Base-by-base conservation (phyloP, 2,113 vertebrate species). In the Callipepla squamata region DNA sequence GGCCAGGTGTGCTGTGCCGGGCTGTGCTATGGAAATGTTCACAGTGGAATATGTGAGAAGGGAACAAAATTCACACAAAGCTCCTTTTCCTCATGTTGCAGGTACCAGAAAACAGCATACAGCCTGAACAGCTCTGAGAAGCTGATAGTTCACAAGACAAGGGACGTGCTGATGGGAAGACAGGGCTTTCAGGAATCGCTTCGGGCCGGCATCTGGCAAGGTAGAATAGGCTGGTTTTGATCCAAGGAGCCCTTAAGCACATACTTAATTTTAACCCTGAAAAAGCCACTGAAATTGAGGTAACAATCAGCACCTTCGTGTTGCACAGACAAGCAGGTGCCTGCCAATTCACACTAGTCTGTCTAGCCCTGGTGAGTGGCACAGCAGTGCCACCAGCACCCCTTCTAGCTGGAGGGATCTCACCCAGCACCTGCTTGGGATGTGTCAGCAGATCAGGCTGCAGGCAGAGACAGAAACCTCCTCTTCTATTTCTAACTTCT, bases 1-100 rank as follows among this genome's bases (percentile, higher is more conserved):
- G 40, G 58, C 77, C 90, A 95, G 76, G 80, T 87, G 79, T 74
- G 87, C 72, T 87, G 79, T 74, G 87, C 72, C 87, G 76, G 53
- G 68, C 82, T 78, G 26, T 17, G 47, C 61, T 75, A 26, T 32
- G 75, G 76, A 94, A 92, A 86, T 8, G 23, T 68, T 80, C 62
- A 53, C 30, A 47, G 69, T 2, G 57, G 26, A 89, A 53, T 70
- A 76, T 40, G 86, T 76, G 61, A 50, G 42, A 79, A 89, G 74
- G 94, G 86, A 94, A 68, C 14, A 62, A 77, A 85, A 86, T 65
- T 85, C 30, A 45, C n/a, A 30, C 66, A 51, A 57, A 36, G 48
- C 32, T 84, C 73, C 57, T 91, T 80, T 47, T 61, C 72, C 78
- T 8, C 21, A 34, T 2, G 1, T 30, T 78, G 58, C 22, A 80